Evolutionary conservation across 1,140 invertebrate species (phyloP), one percentile per base, ranked within the genome.

Genomic region (Drosophila nebulosa): DNA sequence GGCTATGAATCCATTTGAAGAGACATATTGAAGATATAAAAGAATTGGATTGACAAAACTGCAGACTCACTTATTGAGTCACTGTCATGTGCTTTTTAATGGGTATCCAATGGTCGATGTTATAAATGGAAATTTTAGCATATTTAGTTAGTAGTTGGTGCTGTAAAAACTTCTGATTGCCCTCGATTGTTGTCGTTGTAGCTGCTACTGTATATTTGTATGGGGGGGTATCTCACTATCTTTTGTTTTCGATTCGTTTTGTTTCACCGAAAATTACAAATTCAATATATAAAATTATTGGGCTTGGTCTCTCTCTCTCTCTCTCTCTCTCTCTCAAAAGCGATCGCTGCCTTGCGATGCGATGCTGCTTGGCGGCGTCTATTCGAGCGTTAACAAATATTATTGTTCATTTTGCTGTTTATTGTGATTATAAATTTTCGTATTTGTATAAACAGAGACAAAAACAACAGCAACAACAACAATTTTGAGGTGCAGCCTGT

Each of bases 361-460:
- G 39, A 46, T 46, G 39, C 39, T 46, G 39, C 39, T 46, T 46
- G 39, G 70, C 84, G n/a, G n/a, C n/a, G n/a, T n/a, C n/a, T 89
- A 79, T 64, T 89, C 85, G 77, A 88, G 84, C 84, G 84, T 88
- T 88, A 88, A 88, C 79, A 89, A 88, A 89, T 88, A 88, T 88
- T 89, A 88, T 88, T 88, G 84, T 88, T 88, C 73, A 88, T 89
- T 83, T 89, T 88, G 74, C 74, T 88, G 83, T 88, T 88, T 88
- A 79, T 88, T 88, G 84, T 88, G 84, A 89, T 88, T 83, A 89
- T 88, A 88, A 88, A 88, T 88, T 88, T 88, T 81, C 66, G 60
- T 73, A 78, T 79, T 80, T 86, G 69, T 74, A 53, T 79, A 84
- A 88, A 73, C 74, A 84, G 58, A 62, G 32, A 64, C 78, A 79